These are phyloP conservation scores for Lithophane ornitopus DNA, from an alignment of 2,888 invertebrate genomes.

Conservation along the genomic window DNA sequence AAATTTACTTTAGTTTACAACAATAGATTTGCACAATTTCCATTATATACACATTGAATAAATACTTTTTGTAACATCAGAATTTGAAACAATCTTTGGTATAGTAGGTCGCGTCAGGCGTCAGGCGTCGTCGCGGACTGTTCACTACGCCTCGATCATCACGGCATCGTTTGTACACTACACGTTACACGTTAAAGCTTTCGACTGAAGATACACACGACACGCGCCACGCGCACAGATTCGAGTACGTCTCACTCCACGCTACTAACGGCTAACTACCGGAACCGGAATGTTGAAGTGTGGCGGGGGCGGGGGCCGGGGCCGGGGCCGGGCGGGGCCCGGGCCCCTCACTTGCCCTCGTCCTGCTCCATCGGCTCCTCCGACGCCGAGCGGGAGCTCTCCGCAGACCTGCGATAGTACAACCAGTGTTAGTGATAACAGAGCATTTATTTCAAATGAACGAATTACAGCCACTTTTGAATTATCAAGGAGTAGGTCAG, in stretches of 20 bases:
- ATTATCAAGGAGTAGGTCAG: too few relatives aligned
- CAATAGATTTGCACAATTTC: conserved; percentile 67
- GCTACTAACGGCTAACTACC: conserved; percentile 57
- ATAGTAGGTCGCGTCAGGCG: conserved; percentile 68
- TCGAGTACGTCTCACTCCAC: conserved; percentile 48
- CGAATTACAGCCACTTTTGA: too few relatives aligned
- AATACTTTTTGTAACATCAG: conserved; percentile 72
- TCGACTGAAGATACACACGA: conserved; percentile 81
- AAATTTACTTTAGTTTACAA: conserved; percentile 64
- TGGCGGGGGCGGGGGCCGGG: conserved; percentile 41
- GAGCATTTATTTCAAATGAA: too few relatives aligned
- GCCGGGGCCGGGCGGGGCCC: conserved; percentile 7
- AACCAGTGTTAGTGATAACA: not conserved
- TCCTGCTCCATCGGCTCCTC: conserved; percentile 97
- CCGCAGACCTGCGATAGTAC: conserved; percentile 87
- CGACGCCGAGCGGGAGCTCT: conserved; percentile 93
- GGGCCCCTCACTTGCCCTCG: conserved; percentile 92
- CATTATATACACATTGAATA: conserved; percentile 71
- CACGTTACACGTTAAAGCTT: conserved; percentile 86
- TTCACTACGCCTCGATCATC: conserved; percentile 65
- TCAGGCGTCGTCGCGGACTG: conserved; percentile 35
- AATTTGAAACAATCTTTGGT: conserved; percentile 78
- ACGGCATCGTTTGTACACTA: conserved; percentile 82
- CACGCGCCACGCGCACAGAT: conserved; percentile 49
- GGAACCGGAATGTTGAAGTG: conserved; percentile 66